phyloP scores from a whole-genome alignment of 2,888 invertebrate species.

The Drosophila tripunctata region DNA sequence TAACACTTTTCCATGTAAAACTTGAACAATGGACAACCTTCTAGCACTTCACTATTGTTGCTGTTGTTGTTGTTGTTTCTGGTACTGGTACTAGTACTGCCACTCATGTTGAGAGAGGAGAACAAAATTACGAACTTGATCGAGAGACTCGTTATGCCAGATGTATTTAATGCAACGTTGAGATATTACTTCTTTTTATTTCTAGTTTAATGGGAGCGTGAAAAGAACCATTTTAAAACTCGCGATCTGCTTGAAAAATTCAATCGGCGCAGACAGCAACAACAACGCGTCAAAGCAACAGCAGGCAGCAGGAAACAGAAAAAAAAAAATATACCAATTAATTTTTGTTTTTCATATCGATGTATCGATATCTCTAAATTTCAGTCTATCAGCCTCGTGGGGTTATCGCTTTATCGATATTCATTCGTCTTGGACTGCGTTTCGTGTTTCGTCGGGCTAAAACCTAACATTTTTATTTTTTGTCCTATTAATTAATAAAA shows the following conservation, averaged over 20 bases:
- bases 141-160: slow-evolving; percentile 20
- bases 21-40: slow-evolving; percentile 53
- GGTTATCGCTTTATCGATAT: slow-evolving; percentile 42
- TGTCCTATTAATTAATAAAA: slow-evolving; percentile 53
- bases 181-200: not conserved
- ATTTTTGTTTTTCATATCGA: slow-evolving; percentile 20
- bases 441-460: slow-evolving; percentile 58
- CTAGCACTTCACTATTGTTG: slow-evolving; percentile 19
- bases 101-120: slow-evolving; percentile 41
- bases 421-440: slow-evolving; percentile 35
- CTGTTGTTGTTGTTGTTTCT: slow-evolving; percentile 11
- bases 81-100: slow-evolving; percentile 9
- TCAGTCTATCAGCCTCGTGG: slow-evolving; percentile 16
- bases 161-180: not conserved
- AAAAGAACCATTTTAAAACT: slow-evolving; percentile 45
- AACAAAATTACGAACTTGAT: slow-evolving; percentile 20
- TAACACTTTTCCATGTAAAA: slow-evolving; percentile 76
- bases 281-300: slow-evolving; percentile 54
- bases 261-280: slow-evolving; percentile 49
- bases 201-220: slow-evolving; percentile 11
- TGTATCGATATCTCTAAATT: slow-evolving; percentile 31
- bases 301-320: slow-evolving; percentile 56
- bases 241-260: slow-evolving; percentile 49
- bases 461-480: slow-evolving; percentile 68
- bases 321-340: slow-evolving; percentile 50